Base-by-base conservation (phyloP, 2,888 invertebrate genomes). In the Drosophila paucipuncta region DNA sequence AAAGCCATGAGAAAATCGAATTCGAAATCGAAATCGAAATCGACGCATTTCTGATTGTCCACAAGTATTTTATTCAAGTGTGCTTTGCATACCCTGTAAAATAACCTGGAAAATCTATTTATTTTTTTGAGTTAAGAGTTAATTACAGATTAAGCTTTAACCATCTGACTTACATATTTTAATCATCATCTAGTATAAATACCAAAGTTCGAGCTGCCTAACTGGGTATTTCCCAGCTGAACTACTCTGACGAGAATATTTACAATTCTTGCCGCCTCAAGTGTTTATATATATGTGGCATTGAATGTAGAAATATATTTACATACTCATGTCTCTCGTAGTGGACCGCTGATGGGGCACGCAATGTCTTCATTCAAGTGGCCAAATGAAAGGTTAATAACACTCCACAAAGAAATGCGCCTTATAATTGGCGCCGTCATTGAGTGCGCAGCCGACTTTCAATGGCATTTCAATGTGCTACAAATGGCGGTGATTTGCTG, bases 361-460 rank as follows among this genome's bases (percentile, higher is more conserved):
- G 25, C 75, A 49, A 61, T 67, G 60, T 68, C 43, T 58, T 58
- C 58, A 31, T 59, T 90, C 85, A 82, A 89, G 89, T 88, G 86
- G 82, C 66, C 80, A 73, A 76, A 68, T 82, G 86, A 89, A 89
- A 89, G 89, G 89, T 89, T 90, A 89, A 90, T 78, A 89, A 89
- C 86, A 89, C 86, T 89, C 60, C 41, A 86, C 78, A 82, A 79
- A 71, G 66, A 79, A 85, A 85, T 82, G 76, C 80, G 68, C 58
- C 76, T 73, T 68, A 72, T 76, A 80, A 82, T 82, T 80, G 82
- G 68, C 76, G 73, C 68, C 66, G 62, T 70, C 68, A 52, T 53
- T 78, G 76, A 78, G 61, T 60, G 59, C 43, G 59, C 43, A 60
- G 43, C 53, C 55, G 37, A 25, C 25, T 10, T 16, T 53, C 18